Evolutionary conservation across 2,113 vertebrate species (phyloP).

Genomic region (Prietella phreatophila): DNA sequence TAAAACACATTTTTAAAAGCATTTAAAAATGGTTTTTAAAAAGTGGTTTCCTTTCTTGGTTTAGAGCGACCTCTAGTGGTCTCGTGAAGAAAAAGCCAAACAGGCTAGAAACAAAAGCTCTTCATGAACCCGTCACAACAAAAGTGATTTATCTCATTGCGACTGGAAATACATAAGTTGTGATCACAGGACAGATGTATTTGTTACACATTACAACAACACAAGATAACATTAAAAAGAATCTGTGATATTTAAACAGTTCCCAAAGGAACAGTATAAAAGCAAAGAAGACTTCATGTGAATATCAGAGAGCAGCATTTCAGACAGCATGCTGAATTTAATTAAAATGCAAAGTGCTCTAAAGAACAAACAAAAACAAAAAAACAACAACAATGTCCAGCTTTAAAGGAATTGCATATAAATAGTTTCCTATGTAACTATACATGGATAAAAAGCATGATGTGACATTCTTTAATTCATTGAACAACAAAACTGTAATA

Average conservation of each 20-base stretch:
- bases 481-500: not conserved
- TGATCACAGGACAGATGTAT: not conserved
- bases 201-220: not conserved
- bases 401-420: not conserved
- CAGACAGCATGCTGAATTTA: not conserved
- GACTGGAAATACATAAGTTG: not conserved
- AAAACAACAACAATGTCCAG: no score
- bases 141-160: not conserved
- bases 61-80: conserved; percentile 48
- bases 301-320: conserved; percentile 13
- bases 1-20: no score
- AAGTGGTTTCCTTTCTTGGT: conserved; percentile 18
- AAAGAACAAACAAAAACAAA: no score
- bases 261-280: not conserved
- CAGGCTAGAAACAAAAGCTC: not conserved
- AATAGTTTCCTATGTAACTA: not conserved
- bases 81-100: not conserved
- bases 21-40: no score
- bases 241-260: not conserved
- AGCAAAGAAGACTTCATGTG: not conserved
- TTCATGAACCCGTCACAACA: not conserved
- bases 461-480: no score
- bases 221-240: not conserved
- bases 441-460: not conserved
- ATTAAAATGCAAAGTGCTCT: not conserved